Base-by-base conservation (phyloP, 2,797 vertebrate species). In the Crocidura indochinensis region DNA sequence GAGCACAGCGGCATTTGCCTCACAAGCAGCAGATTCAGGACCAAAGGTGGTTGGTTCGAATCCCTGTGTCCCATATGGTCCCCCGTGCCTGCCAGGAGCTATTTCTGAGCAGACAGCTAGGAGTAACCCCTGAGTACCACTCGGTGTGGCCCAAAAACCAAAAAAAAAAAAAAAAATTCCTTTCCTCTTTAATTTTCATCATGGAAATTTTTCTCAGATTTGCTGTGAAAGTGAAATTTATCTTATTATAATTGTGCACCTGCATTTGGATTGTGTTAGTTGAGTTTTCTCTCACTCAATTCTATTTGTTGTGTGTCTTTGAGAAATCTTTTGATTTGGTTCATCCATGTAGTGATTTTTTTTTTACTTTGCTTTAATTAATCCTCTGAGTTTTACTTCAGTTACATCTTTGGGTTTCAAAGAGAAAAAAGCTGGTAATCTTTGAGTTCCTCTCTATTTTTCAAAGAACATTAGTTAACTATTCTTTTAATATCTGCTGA, bases 301-400 rank as follows among this genome's bases (percentile, higher is more conserved):
- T 46, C 4, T 20, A 24, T 65, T 24, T 62, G 26, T 46, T 60
- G 60, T 62, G n/a, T 65, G 24, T 20, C 27, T 53, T 75, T 60
- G 71, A 87, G 31, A 75, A 83, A 81, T 64, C 10, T 88, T 29
- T 29, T n/a, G 62, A 12, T 79, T 89, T 83, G 24, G 14, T 64
- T 78, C 56, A 17, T 75, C 22, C 17, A n/a, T 26, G 22, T 69
- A 83, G 19, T 20, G 8, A 6, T 2, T 14, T 56, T 78, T 64
- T 64, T 60, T 26, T 31, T 68, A 83, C 12, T 78, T 73, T 75
- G 44, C 29, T 68, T 64, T 79, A 26, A 77, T 46, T 69, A 74
- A 60, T 29, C 7, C 19, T 64, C 31, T 76, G 8, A 71, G n/a
- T 76, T 75, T 64, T 67, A 60, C 15, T 93, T 80, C 17, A 64